phyloP scores from a whole-genome alignment of 1,140 invertebrate genomes.

The Penaeus indicus region DNA sequence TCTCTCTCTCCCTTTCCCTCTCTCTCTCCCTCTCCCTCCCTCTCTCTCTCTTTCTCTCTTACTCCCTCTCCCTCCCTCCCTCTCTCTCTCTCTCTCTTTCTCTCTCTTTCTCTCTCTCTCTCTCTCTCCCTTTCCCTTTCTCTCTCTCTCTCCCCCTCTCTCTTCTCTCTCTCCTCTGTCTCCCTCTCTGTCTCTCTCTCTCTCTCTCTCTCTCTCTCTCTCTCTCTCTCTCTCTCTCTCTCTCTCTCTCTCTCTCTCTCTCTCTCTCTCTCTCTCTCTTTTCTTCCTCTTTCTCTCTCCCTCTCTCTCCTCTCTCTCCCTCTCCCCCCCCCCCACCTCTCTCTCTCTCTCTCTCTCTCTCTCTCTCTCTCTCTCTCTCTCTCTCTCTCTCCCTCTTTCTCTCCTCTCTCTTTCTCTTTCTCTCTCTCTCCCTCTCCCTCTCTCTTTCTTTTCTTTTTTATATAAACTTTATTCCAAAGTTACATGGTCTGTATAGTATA shows the following conservation, averaged over 20 bases:
- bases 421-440: background rate
- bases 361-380: background rate
- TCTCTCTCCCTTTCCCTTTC: background rate
- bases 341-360: background rate
- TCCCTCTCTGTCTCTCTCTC: too few relatives aligned
- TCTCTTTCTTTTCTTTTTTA: background rate
- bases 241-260: background rate
- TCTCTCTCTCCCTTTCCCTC: background rate
- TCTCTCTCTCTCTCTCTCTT: background rate
- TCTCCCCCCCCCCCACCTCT: background rate
- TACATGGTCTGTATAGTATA: too few relatives aligned
- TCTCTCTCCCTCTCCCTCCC: too few relatives aligned
- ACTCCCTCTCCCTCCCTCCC: too few relatives aligned
- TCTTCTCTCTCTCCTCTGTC: too few relatives aligned
- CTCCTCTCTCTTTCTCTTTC: background rate
- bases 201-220: background rate
- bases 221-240: background rate
- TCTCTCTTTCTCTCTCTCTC: too few relatives aligned
- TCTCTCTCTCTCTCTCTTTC: too few relatives aligned
- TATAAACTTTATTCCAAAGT: too few relatives aligned
- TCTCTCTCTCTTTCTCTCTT: too few relatives aligned
- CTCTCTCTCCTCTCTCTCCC: background rate
- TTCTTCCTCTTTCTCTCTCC: background rate
- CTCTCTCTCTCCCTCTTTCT: background rate
- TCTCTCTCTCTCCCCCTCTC: too few relatives aligned